Evolutionary conservation across 2,797 vertebrate genomes (phyloP).

Genomic region (Danio kyathit): DNA sequence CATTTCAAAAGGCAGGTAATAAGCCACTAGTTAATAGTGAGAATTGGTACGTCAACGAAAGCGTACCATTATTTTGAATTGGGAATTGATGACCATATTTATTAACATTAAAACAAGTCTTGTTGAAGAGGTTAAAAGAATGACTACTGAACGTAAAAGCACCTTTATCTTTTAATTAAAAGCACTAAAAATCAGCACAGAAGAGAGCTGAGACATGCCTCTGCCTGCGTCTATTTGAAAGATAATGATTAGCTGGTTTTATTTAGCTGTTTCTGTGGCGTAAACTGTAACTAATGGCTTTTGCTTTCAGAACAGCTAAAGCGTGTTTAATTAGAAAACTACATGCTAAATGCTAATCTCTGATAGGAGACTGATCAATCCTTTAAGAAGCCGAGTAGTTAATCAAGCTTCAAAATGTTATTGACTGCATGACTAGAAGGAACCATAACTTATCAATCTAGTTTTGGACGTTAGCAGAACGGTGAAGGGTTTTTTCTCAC

Average conservation of each 20-base stretch:
- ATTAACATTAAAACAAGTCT: not conserved
- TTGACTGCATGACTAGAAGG: not conserved
- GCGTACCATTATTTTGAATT: no score
- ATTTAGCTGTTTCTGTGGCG: constrained; percentile 36
- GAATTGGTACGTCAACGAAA: no score
- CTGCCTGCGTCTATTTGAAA: constrained; percentile 9
- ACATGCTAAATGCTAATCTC: constrained; percentile 10
- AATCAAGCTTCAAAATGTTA: constrained; percentile 4
- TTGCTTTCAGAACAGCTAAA: not conserved
- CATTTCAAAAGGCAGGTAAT: no score
- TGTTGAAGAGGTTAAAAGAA: constrained; percentile 11
- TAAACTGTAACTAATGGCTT: constrained; percentile 46
- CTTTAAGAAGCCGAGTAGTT: constrained; percentile 5
- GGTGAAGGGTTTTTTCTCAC: not conserved
- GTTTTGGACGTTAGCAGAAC: not conserved
- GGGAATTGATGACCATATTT: not conserved
- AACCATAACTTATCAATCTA: not conserved
- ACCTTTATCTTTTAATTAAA: constrained; percentile 44
- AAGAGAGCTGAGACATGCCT: constrained; percentile 7
- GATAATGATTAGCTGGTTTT: constrained; percentile 24
- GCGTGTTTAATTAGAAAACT: constrained; percentile 9
- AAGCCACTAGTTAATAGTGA: no score
- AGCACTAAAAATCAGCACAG: not conserved
- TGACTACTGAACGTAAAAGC: not conserved
- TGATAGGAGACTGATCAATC: constrained; percentile 26